Percentiles rank a stretch among this genome's conserved stretches.
phyloP scores from a whole-genome alignment of 2,797 vertebrate genomes.

The Mycteria americana region DNA sequence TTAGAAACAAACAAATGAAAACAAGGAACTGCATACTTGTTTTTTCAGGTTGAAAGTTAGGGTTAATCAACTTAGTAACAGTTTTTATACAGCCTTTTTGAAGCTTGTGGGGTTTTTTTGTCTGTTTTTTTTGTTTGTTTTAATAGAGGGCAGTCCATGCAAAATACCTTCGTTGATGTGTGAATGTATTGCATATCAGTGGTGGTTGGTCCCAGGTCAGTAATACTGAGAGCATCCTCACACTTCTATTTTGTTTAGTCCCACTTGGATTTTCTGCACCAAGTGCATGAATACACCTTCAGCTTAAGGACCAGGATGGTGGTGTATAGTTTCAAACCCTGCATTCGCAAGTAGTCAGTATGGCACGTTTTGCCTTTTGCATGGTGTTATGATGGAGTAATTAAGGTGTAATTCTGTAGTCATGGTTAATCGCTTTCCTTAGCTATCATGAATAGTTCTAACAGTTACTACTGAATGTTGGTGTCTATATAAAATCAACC shows the following conservation, averaged over 20 bases:
- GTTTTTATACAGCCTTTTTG: not conserved
- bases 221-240: not conserved
- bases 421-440: not conserved
- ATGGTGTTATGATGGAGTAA: not conserved
- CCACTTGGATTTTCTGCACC: not conserved
- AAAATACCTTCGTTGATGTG: not conserved
- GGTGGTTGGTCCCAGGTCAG: not conserved
- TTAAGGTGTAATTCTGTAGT: not conserved
- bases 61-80: not conserved
- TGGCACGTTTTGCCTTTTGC: not conserved
- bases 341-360: not conserved
- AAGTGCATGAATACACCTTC: not conserved
- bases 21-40: not conserved
- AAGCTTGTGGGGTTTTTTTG: not conserved
- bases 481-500: not conserved
- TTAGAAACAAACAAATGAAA: not conserved
- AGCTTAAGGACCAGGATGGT: not conserved
- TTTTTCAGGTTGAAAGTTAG: not conserved
- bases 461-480: not conserved
- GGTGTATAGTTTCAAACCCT: not conserved
- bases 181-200: accelerated
- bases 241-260: accelerated
- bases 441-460: not conserved
- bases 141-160: not conserved
- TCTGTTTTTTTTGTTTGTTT: not conserved